A percentile compares a stretch with the other conserved stretches of the same genome.
Evolutionary conservation across 2,113 vertebrate species (phyloP).

Genomic region (Piprites chloris): DNA sequence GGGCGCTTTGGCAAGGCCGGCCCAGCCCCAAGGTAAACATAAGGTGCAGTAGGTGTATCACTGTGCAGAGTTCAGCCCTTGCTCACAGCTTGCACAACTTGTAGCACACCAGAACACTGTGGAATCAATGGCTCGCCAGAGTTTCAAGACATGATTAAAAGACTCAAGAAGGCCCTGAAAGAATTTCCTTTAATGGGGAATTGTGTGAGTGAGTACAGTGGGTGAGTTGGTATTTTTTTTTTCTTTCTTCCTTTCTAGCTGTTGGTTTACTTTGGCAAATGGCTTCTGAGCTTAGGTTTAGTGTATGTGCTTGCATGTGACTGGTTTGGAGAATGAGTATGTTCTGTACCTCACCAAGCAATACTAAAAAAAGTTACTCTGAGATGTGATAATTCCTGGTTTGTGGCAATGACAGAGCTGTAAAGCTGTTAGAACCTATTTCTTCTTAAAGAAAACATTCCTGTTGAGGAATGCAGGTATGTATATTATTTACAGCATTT

Average conservation of each 20-base stretch:
- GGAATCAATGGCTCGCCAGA: constrained; percentile 67
- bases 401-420: not conserved
- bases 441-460: not conserved
- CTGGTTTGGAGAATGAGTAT: constrained; percentile 14
- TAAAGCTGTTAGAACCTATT: not conserved
- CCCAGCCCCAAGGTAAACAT: constrained; percentile 70
- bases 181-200: constrained; percentile 85
- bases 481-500: not conserved
- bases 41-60: constrained; percentile 74
- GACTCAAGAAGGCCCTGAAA: constrained; percentile 71
- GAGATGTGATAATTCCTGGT: not conserved
- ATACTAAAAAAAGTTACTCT: not conserved
- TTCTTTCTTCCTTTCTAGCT: constrained; percentile 41
- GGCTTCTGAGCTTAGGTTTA: constrained; percentile 29
- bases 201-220: constrained; percentile 89
- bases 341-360: not conserved
- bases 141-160: constrained; percentile 77
- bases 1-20: constrained; percentile 65
- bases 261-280: constrained; percentile 50
- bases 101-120: constrained; percentile 62
- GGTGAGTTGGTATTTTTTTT: constrained; percentile 81
- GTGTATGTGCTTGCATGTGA: constrained; percentile 21
- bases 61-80: constrained; percentile 61
- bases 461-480: not conserved
- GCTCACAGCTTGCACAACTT: constrained; percentile 64